Evolutionary conservation across 2,888 invertebrate genomes (phyloP).

Genomic region (Apeira syringaria): DNA sequence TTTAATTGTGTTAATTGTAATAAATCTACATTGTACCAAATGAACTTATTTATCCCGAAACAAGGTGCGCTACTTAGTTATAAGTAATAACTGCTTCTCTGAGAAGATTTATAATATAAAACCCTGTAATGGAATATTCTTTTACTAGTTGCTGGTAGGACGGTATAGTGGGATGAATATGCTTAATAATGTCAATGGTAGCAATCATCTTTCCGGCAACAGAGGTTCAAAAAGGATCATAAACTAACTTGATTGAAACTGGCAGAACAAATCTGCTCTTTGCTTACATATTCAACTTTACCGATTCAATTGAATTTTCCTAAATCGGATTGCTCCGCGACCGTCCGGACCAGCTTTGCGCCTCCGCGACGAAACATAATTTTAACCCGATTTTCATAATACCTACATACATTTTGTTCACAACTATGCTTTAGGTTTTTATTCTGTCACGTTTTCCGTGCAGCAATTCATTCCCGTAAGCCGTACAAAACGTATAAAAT

Average conservation of each 20-base stretch:
- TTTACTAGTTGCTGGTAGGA: too few relatives aligned
- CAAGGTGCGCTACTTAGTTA: too few relatives aligned
- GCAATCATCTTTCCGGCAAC: too few relatives aligned
- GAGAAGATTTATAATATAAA: too few relatives aligned
- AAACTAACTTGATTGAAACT: conserved; percentile 1
- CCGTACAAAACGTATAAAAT: conserved; percentile 12
- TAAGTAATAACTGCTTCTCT: too few relatives aligned
- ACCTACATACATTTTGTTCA: not conserved
- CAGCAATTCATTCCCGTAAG: conserved; percentile 3
- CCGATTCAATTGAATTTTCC: conserved; percentile 4
- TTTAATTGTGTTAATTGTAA: too few relatives aligned
- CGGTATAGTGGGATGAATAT: too few relatives aligned
- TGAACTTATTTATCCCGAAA: too few relatives aligned
- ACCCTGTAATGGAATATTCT: too few relatives aligned
- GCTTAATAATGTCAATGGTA: too few relatives aligned
- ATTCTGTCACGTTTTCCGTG: conserved; percentile 5
- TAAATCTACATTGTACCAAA: too few relatives aligned
- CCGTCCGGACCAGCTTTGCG: conserved; percentile 1
- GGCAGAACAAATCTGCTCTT: not conserved
- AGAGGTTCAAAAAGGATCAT: too few relatives aligned
- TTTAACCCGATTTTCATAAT: not conserved
- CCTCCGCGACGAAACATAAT: not conserved
- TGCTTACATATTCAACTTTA: conserved; percentile 1
- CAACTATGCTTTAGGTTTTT: not conserved
- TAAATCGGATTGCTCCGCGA: conserved; percentile 1